Evolutionary conservation across 2,888 invertebrate species (phyloP).

Genomic region (Yponomeuta evonymella): DNA sequence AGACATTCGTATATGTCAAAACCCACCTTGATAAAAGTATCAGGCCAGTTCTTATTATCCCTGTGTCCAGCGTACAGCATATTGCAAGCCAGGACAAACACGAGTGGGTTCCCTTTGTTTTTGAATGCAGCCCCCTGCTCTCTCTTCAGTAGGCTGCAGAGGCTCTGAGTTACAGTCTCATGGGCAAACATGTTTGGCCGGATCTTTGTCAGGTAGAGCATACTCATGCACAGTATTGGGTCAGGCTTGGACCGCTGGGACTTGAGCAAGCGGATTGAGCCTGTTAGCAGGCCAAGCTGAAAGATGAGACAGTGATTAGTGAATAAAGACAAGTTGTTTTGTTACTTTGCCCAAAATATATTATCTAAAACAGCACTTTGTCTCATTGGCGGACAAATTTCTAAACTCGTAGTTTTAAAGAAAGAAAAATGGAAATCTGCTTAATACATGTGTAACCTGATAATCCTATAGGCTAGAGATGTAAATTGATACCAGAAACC

Average conservation of each 20-base stretch:
- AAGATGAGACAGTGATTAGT: constrained; percentile 27
- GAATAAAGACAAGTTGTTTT: not conserved
- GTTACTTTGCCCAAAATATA: no score
- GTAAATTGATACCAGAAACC: no score
- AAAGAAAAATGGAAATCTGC: no score
- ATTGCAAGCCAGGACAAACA: constrained; percentile 90
- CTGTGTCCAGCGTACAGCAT: constrained; percentile 87
- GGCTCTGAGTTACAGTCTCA: constrained; percentile 84
- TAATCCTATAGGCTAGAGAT: no score
- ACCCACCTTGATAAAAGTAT: constrained; percentile 88
- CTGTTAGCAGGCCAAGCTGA: constrained; percentile 86
- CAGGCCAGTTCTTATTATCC: constrained; percentile 93
- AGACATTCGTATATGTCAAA: no score
- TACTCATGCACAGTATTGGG: constrained; percentile 83
- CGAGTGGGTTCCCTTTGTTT: constrained; percentile 86
- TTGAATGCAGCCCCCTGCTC: constrained; percentile 84
- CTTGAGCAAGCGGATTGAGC: constrained; percentile 88
- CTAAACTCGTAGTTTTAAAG: no score
- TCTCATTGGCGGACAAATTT: no score
- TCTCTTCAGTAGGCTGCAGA: constrained; percentile 87
- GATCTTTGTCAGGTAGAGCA: constrained; percentile 88
- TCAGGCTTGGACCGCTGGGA: constrained; percentile 90
- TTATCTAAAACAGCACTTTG: no score
- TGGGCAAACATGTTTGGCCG: constrained; percentile 85
- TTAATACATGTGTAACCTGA: no score